These are phyloP conservation scores for Drosophila trapezifrons DNA, from an alignment of 1,140 invertebrate genomes.

Conservation along the genomic window DNA sequence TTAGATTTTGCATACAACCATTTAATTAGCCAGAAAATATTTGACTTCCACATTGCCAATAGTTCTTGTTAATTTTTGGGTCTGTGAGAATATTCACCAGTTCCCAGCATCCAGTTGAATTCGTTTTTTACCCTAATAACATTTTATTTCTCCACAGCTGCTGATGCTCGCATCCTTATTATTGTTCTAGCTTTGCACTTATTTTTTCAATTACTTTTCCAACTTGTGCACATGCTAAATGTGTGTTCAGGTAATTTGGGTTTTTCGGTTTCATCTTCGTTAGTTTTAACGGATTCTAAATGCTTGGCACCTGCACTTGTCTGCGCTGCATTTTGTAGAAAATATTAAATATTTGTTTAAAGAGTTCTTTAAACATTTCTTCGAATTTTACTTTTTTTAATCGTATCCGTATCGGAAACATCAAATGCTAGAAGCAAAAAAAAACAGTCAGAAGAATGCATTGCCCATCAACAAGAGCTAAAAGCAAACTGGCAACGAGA, in stretches of 20 bases:
- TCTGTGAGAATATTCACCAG: background rate
- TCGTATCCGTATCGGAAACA: slow-evolving; percentile 14
- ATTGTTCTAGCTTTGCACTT: slow-evolving; percentile 5
- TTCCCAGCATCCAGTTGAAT: background rate
- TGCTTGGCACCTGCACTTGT: slow-evolving; percentile 1
- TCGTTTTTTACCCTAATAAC: slow-evolving; percentile 3
- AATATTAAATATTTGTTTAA: background rate
- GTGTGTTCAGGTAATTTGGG: slow-evolving; percentile 17
- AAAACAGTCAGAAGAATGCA: slow-evolving; percentile 6
- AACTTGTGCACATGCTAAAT: background rate
- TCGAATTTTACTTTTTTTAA: background rate
- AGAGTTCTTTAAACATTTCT: background rate
- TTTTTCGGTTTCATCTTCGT: slow-evolving; percentile 1
- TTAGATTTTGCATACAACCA: slow-evolving; percentile 25
- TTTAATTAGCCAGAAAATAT: slow-evolving; percentile 48
- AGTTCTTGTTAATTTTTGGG: background rate
- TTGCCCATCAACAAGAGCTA: slow-evolving; percentile 29
- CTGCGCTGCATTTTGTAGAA: background rate
- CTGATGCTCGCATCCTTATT: slow-evolving; percentile 14
- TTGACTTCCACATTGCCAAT: slow-evolving; percentile 1
- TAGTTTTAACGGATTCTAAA: slow-evolving; percentile 16
- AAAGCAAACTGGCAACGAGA: slow-evolving; percentile 18
- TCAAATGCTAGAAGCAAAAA: slow-evolving; percentile 16
- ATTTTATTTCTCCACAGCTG: slow-evolving; percentile 11
- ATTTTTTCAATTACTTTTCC: slow-evolving; percentile 8